Evolutionary conservation across 2,797 vertebrate species (phyloP).

Genomic region (Thamnophis elegans): DNA sequence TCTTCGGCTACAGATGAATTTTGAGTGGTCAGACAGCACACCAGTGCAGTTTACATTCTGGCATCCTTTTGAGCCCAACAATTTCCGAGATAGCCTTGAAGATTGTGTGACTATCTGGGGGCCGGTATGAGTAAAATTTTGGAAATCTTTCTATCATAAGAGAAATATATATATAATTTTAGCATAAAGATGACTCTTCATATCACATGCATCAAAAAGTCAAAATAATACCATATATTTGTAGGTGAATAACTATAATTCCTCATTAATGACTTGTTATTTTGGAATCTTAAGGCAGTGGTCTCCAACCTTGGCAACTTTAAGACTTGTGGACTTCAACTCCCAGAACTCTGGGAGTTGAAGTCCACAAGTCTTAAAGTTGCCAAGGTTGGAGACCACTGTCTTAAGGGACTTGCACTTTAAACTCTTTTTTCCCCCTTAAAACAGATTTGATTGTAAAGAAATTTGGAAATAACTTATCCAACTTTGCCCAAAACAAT

Average conservation of each 20-base stretch:
- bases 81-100: conserved; percentile 90
- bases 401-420: not conserved
- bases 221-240: not conserved
- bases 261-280: not conserved
- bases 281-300: not conserved
- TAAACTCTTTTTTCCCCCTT: not conserved
- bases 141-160: not conserved
- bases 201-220: not conserved
- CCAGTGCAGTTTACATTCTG: conserved; percentile 93
- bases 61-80: conserved; percentile 97
- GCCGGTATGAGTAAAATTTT: conserved; percentile 78
- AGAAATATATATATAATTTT: not conserved
- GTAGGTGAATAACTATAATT: not conserved
- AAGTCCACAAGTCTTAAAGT: too few relatives aligned
- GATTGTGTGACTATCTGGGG: conserved; percentile 98
- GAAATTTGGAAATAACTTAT: not conserved
- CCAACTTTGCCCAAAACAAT: too few relatives aligned
- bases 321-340: too few relatives aligned
- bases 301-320: too few relatives aligned
- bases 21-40: conserved; percentile 93
- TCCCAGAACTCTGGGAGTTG: too few relatives aligned
- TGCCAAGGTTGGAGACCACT: too few relatives aligned
- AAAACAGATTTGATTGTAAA: not conserved
- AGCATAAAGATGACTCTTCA: not conserved
- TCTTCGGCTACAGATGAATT: conserved; percentile 93